Percentiles rank a stretch among this genome's conserved stretches.
These are phyloP conservation scores for Uloborus diversus DNA, from an alignment of 1,140 invertebrate species.

Conservation along the genomic window DNA sequence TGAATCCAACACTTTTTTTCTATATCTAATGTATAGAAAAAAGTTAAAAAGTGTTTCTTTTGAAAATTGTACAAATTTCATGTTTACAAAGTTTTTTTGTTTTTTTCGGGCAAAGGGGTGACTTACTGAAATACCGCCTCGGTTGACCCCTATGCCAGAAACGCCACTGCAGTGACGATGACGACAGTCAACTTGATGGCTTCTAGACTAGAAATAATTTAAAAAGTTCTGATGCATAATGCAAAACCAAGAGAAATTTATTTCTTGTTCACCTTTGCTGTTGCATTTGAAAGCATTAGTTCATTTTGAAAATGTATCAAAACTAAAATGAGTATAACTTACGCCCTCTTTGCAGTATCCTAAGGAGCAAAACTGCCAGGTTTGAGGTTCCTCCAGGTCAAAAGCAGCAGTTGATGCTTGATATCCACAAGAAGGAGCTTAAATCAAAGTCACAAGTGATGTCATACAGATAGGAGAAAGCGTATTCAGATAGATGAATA, in stretches of 20 bases:
- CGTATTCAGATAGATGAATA: too few relatives aligned
- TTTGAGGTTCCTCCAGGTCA: neutral
- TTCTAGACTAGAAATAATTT: neutral
- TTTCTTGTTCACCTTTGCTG: neutral
- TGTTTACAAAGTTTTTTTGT: too few relatives aligned
- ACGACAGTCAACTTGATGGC: neutral
- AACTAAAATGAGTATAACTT: neutral
- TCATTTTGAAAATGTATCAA: too few relatives aligned
- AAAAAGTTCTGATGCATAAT: neutral
- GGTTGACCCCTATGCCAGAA: too few relatives aligned
- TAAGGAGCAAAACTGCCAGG: conserved; percentile 21
- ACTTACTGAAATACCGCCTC: too few relatives aligned
- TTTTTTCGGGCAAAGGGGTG: too few relatives aligned
- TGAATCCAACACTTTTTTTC: too few relatives aligned
- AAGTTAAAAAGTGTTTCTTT: too few relatives aligned
- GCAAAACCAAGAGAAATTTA: neutral
- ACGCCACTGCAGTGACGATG: neutral
- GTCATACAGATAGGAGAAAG: too few relatives aligned
- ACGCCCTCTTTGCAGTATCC: neutral
- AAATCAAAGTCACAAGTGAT: too few relatives aligned
- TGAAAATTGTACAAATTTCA: too few relatives aligned
- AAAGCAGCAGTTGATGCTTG: neutral
- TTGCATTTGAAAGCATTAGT: neutral
- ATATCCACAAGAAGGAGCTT: conserved; percentile 7
- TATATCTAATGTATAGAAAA: too few relatives aligned